Evolutionary conservation across 2,113 vertebrate genomes (phyloP).

Genomic region (Pontoporia blainvillei): DNA sequence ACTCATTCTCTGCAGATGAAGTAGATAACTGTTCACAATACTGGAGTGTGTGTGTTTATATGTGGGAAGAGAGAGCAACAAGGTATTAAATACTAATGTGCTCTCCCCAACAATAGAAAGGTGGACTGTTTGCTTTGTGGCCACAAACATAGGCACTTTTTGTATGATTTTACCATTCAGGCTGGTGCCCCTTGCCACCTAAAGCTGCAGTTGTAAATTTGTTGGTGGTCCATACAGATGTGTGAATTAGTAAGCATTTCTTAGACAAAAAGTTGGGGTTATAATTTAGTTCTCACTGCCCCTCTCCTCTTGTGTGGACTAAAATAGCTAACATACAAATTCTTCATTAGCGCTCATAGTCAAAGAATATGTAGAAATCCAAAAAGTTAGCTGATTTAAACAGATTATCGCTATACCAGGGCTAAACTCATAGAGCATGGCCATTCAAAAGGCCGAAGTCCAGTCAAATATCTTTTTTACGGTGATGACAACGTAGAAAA

Average conservation of each 20-base stretch:
- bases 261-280: not conserved
- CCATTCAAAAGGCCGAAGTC: not conserved
- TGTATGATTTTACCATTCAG: not conserved
- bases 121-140: not conserved
- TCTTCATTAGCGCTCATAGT: not conserved
- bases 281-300: not conserved
- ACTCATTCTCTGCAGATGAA: not conserved
- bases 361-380: not conserved
- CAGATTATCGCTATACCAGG: not conserved
- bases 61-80: not conserved
- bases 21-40: not conserved
- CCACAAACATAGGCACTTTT: not conserved
- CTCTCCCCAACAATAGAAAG: not conserved
- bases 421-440: not conserved
- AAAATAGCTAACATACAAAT: not conserved
- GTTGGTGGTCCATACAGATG: rapidly evolving
- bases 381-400: not conserved
- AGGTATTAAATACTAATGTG: not conserved
- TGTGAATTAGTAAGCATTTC: not conserved
- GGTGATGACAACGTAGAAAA: constrained; percentile 41
- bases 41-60: not conserved
- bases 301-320: not conserved
- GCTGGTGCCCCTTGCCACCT: not conserved
- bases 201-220: not conserved
- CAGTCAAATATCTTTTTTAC: not conserved